Base-by-base conservation (phyloP, 2,797 vertebrate genomes). In the Schizopygopsis pylzovi region DNA sequence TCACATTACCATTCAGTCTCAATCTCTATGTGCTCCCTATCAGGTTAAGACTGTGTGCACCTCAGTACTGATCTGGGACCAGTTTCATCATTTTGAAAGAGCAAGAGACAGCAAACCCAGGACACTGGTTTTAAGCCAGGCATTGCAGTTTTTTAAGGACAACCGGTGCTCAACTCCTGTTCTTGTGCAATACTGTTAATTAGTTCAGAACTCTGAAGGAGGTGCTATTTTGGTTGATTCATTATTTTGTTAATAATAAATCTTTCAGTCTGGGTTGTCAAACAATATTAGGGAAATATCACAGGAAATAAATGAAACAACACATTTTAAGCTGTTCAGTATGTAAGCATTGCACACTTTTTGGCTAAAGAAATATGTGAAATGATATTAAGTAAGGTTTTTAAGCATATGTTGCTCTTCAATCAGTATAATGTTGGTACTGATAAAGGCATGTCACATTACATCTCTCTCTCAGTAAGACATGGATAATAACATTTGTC, bases 1-100 rank as follows among this genome's bases (percentile, higher is more conserved):
- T 91, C 90, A 89, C 92, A 93, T 94, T 94, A 92, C 91, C 92
- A 93, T 94, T 93, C 92, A 33, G 76, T 85, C 72, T 87, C 89
- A 86, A 93, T 91, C 92, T 22, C 84, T 90, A 90, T 79, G 84
- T 87, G 90, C 89, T 90, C 61, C 90, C 43, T 70, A 52, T 67
- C 59, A 67, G 25, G 63, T 70, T 67, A 82, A 49, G 54, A 82
- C 47, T 43, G 16, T 18, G 56, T 80, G 76, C 28, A 22, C 7
- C 77, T 84, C 49, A 20, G 15, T 43, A n/a, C 63, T 49, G 81
- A 59, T 79, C 61, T 25, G 6, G 28, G 39, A 9, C 43, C 76
- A 65, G 68, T 79, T 73, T 33, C 16, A 63, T 78, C 45, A 67
- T 28, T 52, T 63, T n/a, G 6, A 37, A 73, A 54, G 59, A 5